Conservation (phyloP, 2,113 vertebrate genomes). For the Trematomus loennbergii region DNA sequence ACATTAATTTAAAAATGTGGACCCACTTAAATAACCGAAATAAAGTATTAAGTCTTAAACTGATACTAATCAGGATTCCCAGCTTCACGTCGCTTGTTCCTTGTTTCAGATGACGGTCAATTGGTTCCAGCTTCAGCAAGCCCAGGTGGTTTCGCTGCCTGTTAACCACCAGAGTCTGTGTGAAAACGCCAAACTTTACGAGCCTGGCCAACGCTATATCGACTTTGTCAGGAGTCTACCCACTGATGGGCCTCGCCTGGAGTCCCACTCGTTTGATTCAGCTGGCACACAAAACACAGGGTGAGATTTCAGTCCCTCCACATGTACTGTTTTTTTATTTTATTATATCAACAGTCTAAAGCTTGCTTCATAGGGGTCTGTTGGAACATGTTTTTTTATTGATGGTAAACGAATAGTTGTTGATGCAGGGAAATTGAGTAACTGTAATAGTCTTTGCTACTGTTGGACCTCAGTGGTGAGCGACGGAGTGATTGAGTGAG, state of each 20-base stretch:
- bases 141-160: constrained; percentile 91
- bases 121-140: constrained; percentile 96
- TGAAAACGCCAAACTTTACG: constrained; percentile 94
- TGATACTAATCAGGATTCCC: neutral
- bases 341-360: neutral
- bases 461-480: neutral
- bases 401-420: constrained; percentile 7
- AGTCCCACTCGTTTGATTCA: constrained; percentile 84
- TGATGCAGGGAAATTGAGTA: neutral
- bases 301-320: constrained; percentile 74
- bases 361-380: neutral
- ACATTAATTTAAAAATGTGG: neutral
- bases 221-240: constrained; percentile 91
- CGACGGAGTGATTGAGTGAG: constrained; percentile 29
- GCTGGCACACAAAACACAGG: constrained; percentile 82
- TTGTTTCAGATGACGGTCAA: constrained; percentile 92
- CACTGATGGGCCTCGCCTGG: constrained; percentile 81
- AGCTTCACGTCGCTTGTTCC: neutral
- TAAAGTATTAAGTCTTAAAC: no score
- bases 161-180: constrained; percentile 92
- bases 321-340: neutral
- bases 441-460: neutral
- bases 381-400: neutral
- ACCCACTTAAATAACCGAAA: neutral
- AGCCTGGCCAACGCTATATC: constrained; percentile 93